Base-by-base conservation (phyloP, 2,113 vertebrate species). In the Arothron firmamentum region DNA sequence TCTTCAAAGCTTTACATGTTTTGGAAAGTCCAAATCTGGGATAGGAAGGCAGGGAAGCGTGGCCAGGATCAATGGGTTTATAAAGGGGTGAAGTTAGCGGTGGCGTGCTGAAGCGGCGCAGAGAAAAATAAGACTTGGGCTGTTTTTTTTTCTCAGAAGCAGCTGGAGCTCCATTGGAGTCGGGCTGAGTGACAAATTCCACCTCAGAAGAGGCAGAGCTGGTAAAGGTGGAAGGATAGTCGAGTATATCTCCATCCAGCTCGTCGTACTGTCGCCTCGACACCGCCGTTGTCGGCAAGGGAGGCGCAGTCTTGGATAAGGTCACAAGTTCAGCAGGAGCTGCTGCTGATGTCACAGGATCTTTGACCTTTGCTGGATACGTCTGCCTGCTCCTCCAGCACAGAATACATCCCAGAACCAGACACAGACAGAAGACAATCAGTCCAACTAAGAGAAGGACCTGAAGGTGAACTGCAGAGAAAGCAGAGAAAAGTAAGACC, bases 351-450 rank as follows among this genome's bases (percentile, higher is more conserved):
- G 72, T 62, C 42, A 31, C 57, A 2, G 65, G 42, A 43, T 81
- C 75, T 66, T 86, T 82, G 65, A 77, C 16, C 48, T 65, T 64
- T 0, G 17, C 47, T 25, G 60, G 47, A 53, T 59, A 79, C 19
- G 41, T 46, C 5, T 65, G 62, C 19, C 68, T 83, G 12, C 52
- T 81, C 56, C 64, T 66, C 82, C 88, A 89, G 72, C 91, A 93
- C 28, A 90, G 11, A 9, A 90, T n/a, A 12, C 92, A 94, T 64
- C 92, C 88, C 66, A 93, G 79, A 21, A 93, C 59, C 66, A 90
- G 68, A 67, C 75, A 84, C 74, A 92, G 84, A 63, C 87, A 92
- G 17, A 93, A 89, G 3, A 90, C 43, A 3, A 86, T 79, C 45
- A 92, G 83, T 16, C 90, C 92, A 0, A 80, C 58, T 6, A 88